Percentiles rank a stretch among this genome's conserved stretches.
phyloP scores from a whole-genome alignment of 2,113 vertebrate species.

The Anguilla japonica region DNA sequence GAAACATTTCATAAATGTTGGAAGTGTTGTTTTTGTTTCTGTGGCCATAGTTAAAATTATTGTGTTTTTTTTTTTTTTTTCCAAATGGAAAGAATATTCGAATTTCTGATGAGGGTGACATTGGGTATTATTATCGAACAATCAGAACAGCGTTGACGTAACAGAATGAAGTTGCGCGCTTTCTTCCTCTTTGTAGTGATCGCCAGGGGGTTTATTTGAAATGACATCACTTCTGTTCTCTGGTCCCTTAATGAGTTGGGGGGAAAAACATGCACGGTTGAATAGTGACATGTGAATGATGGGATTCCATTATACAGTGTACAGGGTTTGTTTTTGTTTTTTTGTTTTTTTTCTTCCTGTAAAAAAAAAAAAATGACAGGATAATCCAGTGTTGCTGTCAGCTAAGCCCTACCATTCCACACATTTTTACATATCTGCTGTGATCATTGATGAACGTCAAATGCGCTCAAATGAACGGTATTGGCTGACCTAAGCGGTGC shows the following conservation, averaged over 20 bases:
- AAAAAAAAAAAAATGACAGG: constrained; percentile 47
- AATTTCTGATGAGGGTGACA: constrained; percentile 76
- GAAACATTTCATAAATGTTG: constrained; percentile 90
- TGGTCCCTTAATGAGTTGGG: constrained; percentile 64
- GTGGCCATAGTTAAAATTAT: constrained; percentile 88
- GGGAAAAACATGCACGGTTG: constrained; percentile 60
- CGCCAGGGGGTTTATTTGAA: constrained; percentile 60
- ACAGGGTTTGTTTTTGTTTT: constrained; percentile 70
- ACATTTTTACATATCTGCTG: constrained; percentile 74
- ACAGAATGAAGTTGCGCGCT: constrained; percentile 67
- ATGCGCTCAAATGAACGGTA: constrained; percentile 21
- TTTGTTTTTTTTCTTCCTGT: constrained; percentile 40
- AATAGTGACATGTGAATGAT: constrained; percentile 76
- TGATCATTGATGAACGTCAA: constrained; percentile 71
- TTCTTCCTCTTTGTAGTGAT: constrained; percentile 67
- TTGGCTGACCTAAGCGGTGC: neutral
- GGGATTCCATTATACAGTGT: constrained; percentile 72
- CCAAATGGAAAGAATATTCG: constrained; percentile 68
- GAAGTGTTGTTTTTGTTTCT: constrained; percentile 90
- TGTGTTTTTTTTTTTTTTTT: constrained; percentile 74
- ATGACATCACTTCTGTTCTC: constrained; percentile 64
- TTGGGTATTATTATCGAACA: constrained; percentile 71
- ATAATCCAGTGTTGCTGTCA: constrained; percentile 72
- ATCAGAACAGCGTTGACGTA: constrained; percentile 65
- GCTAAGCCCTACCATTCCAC: constrained; percentile 72